These are phyloP conservation scores for Microplitis demolitor DNA, from an alignment of 1,140 invertebrate species.

Conservation along the genomic window DNA sequence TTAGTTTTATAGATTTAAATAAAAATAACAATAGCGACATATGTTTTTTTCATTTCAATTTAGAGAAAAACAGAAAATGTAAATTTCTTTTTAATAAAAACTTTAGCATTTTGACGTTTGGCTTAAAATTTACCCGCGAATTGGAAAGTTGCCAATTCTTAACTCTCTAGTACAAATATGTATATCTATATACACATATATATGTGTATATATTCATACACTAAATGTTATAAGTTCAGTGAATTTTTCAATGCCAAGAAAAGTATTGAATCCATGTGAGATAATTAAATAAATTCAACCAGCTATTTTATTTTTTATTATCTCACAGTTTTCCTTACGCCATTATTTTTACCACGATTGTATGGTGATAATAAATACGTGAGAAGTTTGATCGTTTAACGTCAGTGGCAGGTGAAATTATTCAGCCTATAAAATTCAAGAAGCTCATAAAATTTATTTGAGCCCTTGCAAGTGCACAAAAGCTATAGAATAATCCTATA, in stretches of 20 bases:
- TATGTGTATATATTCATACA: too few relatives aligned
- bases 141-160: neutral
- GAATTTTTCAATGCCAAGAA: too few relatives aligned
- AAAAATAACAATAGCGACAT: too few relatives aligned
- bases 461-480: neutral
- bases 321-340: neutral
- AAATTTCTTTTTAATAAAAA: too few relatives aligned
- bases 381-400: conserved; percentile 15
- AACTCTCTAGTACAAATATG: neutral
- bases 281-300: conserved; percentile 4
- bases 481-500: neutral
- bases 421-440: conserved; percentile 15
- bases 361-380: neutral
- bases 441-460: conserved; percentile 6
- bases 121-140: neutral
- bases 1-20: neutral
- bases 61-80: too few relatives aligned
- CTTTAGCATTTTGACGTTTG: too few relatives aligned
- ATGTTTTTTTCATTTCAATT: too few relatives aligned
- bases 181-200: too few relatives aligned
- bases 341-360: neutral
- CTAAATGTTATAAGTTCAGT: too few relatives aligned
- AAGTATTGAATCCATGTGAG: neutral
- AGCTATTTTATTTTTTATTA: neutral
- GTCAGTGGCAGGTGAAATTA: conserved; percentile 12